phyloP scores from a whole-genome alignment of 2,888 invertebrate species.

The Agrochola macilenta region DNA sequence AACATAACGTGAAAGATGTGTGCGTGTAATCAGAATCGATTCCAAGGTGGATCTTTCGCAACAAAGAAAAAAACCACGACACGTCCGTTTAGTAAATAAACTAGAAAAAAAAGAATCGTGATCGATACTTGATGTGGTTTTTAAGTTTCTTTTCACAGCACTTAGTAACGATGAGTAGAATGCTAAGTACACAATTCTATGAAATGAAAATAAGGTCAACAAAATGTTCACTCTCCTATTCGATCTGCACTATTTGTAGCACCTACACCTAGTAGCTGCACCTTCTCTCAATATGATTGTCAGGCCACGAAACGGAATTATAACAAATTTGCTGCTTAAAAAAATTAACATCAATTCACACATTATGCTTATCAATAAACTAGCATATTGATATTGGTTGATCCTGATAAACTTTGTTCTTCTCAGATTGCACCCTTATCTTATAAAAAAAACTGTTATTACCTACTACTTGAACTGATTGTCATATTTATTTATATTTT shows the following conservation, averaged over 20 bases:
- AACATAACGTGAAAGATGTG: not conserved
- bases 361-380: constrained; percentile 13
- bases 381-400: constrained; percentile 23
- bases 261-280: not conserved
- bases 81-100: constrained; percentile 47
- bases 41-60: constrained; percentile 45
- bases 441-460: not conserved
- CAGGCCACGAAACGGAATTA: not conserved
- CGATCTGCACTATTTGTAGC: not conserved
- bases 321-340: not conserved
- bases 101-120: constrained; percentile 4
- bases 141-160: constrained; percentile 14
- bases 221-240: not conserved
- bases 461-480: not conserved
- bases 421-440: constrained; percentile 23
- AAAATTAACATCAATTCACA: no score
- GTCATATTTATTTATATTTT: not conserved
- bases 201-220: constrained; percentile 9
- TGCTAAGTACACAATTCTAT: not conserved
- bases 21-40: constrained; percentile 21
- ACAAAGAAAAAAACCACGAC: constrained; percentile 59
- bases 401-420: constrained; percentile 47
- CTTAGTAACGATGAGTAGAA: not conserved
- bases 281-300: not conserved
- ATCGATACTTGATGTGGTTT: constrained; percentile 5